Conservation (phyloP, 2,888 invertebrate species). For the Hesperia comma region DNA sequence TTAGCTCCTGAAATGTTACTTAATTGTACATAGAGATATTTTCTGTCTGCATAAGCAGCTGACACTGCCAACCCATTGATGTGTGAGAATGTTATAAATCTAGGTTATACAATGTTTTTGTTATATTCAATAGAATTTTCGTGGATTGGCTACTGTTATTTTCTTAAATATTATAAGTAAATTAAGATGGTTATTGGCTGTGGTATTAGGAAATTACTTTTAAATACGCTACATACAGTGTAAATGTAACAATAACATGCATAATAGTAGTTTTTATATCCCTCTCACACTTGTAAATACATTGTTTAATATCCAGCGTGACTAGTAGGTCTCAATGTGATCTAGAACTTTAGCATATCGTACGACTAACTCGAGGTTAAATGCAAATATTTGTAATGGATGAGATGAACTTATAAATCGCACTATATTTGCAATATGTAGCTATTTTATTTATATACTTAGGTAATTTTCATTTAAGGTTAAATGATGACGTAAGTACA, state of each 20-base stretch:
- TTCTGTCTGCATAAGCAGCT: slow-evolving; percentile 23
- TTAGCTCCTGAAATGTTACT: slow-evolving; percentile 27
- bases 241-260: slow-evolving; percentile 31
- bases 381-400: slow-evolving; percentile 50
- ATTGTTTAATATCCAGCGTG: slow-evolving; percentile 46
- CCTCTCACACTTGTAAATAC: slow-evolving; percentile 49
- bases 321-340: slow-evolving; percentile 60
- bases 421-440: slow-evolving; percentile 40
- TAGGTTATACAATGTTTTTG: slow-evolving; percentile 7
- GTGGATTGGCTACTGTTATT: slow-evolving; percentile 14
- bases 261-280: slow-evolving; percentile 40
- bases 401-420: slow-evolving; percentile 58
- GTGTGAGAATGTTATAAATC: slow-evolving; percentile 30
- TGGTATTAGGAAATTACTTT: slow-evolving; percentile 44
- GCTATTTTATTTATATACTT: slow-evolving; percentile 38
- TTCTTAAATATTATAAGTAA: slow-evolving; percentile 26
- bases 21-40: slow-evolving; percentile 22
- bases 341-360: slow-evolving; percentile 65
- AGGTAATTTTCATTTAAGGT: slow-evolving; percentile 31
- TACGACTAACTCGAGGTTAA: slow-evolving; percentile 52
- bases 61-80: slow-evolving; percentile 42
- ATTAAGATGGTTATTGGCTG: slow-evolving; percentile 48
- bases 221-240: slow-evolving; percentile 35
- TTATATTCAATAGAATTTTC: slow-evolving; percentile 8
- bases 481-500: slow-evolving; percentile 53